Percentiles rank a stretch among this genome's conserved stretches.
Conservation (phyloP, 2,888 invertebrate species). For the Papilio demoleus region DNA sequence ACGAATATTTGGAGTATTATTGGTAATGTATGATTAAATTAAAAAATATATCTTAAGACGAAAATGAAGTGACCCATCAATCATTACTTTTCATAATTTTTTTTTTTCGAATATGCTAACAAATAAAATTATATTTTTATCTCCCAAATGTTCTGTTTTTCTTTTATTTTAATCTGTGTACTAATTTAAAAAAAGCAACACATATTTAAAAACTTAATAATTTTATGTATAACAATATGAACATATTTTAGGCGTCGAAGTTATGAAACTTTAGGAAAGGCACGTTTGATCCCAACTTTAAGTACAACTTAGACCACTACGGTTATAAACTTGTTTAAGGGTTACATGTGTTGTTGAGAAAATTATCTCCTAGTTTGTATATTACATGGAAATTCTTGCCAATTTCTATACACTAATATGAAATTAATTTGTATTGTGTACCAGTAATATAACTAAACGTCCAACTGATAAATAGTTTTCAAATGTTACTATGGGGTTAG, state of each 20-base stretch:
- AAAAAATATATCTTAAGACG: background rate
- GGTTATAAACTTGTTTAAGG: slow-evolving; percentile 53
- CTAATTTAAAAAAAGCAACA: no score
- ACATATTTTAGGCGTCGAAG: slow-evolving; percentile 54
- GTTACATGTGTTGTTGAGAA: slow-evolving; percentile 36
- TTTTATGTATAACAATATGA: slow-evolving; percentile 40
- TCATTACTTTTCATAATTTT: no score
- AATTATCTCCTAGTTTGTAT: slow-evolving; percentile 26
- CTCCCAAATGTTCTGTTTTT: no score
- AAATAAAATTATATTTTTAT: no score
- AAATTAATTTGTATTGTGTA: background rate
- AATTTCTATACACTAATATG: slow-evolving; percentile 24
- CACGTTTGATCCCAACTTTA: slow-evolving; percentile 55
- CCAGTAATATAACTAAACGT: slow-evolving; percentile 3
- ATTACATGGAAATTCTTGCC: slow-evolving; percentile 20
- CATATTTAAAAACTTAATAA: no score
- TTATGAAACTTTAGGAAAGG: slow-evolving; percentile 53
- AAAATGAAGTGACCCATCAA: no score
- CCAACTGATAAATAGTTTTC: background rate
- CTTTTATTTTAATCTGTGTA: no score
- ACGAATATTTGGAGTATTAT: background rate
- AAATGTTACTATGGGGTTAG: background rate
- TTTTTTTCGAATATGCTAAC: no score
- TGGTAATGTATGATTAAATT: slow-evolving; percentile 1
- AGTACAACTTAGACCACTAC: slow-evolving; percentile 50